Evolutionary conservation across 2,797 vertebrate genomes (phyloP).

Genomic region (Allobates femoralis): DNA sequence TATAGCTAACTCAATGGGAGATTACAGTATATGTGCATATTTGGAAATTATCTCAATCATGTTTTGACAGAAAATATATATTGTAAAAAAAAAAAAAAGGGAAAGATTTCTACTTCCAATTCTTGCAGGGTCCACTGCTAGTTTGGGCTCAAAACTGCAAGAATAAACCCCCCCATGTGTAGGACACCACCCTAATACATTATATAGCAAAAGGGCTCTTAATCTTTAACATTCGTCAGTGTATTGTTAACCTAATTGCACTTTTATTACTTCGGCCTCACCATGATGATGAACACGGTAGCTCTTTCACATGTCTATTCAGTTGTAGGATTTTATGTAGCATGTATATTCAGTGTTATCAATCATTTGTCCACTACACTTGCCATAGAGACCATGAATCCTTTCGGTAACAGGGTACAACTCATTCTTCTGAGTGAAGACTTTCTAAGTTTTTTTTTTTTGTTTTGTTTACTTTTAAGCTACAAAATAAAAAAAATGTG

Average conservation of each 20-base stretch:
- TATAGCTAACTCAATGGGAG: too few relatives aligned
- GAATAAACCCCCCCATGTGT: too few relatives aligned
- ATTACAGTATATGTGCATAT: too few relatives aligned
- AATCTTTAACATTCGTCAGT: neutral
- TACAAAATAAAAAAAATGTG: too few relatives aligned
- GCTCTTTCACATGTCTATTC: neutral
- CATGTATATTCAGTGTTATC: neutral
- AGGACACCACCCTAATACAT: too few relatives aligned
- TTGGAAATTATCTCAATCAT: too few relatives aligned
- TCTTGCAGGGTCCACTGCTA: too few relatives aligned
- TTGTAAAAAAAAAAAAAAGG: too few relatives aligned
- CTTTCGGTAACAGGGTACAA: conserved; percentile 15
- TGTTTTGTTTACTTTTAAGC: neutral
- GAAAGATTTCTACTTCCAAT: too few relatives aligned
- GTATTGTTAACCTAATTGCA: neutral
- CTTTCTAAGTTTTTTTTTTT: neutral
- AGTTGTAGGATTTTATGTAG: neutral
- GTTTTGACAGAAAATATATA: too few relatives aligned
- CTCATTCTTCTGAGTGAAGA: neutral
- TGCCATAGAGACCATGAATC: neutral
- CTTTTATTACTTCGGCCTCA: neutral
- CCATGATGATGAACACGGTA: neutral
- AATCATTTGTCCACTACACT: neutral
- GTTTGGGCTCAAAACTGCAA: too few relatives aligned
- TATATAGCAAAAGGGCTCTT: too few relatives aligned